Evolutionary conservation across 2,113 vertebrate genomes (phyloP), one percentile per base, ranked within the genome.

Genomic region (Eleginops maclovinus): DNA sequence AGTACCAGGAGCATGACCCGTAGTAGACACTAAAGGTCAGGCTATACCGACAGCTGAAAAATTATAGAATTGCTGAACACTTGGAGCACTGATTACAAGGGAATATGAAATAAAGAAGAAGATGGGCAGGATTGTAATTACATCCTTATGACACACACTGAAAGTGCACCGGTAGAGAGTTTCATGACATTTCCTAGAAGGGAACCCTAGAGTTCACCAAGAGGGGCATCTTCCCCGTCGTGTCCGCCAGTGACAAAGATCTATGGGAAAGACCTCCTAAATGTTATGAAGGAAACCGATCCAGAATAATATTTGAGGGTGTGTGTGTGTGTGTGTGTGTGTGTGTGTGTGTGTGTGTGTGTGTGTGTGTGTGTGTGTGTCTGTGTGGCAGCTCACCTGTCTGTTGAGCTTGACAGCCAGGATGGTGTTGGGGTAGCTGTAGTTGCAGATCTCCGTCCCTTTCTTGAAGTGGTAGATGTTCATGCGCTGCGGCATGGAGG

Each of bases 391-490:
- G 8, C 72, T 77, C 61, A 97, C 98, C 95, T 98, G 97, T 73
- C 97, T 95, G 89, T 99, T 99, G 69, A 99, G 96, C 61, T 95
- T 92, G 76, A 99, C 96, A 69, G 97, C 94, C 64, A 97, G 87
- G 82, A 99, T 97, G 75, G 94, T 94, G 93, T 93, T 95, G 85
- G 96, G 96, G 89, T 99, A 99, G 93, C 96, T 98, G 86, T 99
- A 99, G 89, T 97, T 99, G 85, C 98, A 99, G 93, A 99, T 99
- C 92, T 99, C 97, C 0, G 97, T 99, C 73, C 97, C 97, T 89
- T 99, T 99, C 93, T 98, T 99, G 91, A 99, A 99, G 92, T 99
- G 98, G 75, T 97, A 98, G 75, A 99, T 97, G 46, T 98, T 98
- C 96, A 99, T 98, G 50, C 96, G 96, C n/a, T 96, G 95, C 0